Evolutionary conservation across 2,888 invertebrate species (phyloP), one percentile per base, ranked within the genome.

Genomic region (Proisotoma minuta): DNA sequence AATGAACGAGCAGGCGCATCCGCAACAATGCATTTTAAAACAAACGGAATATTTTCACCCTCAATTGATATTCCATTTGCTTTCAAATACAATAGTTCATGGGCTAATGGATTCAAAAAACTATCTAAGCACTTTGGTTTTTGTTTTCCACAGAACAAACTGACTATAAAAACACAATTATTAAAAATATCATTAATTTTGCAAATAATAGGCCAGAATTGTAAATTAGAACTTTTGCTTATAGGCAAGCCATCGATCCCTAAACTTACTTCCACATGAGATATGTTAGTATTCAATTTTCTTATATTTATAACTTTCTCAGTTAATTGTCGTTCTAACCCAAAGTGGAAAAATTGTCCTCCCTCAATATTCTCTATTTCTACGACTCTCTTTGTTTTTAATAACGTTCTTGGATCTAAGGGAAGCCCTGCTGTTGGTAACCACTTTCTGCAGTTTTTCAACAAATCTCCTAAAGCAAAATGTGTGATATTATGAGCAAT

Each of bases 1-100:
- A 64, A 67, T 47, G 60, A 57, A 0, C 63, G 27, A 0, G 67
- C 67, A n/a, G 67, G 67, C 1, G 64, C 62, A 48, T 68, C 67
- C 0, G 62, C 62, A 12, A 65, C 26, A 40, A 68, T 34, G 26
- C 58, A 60, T 12, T 57, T 28, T 2, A 68, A 34, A 26, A 40
- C 39, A 29, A 68, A 5, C 4, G 4, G 15, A 8, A 23, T 22
- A 8, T 8, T 50, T 50, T 50, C n/a, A 24, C 8, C 10, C 4
- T 50, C 8, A 24, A 23, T 8, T 24, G 8, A 5, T 22, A 50
- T 23, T 8, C 50, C 50, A 8, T 50, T 20, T 20, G 22, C 8
- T 50, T 50, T 20, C 23, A 50, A 50, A n/a, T 8, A 22, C 8
- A 4, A 8, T 24, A 23, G 5, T 20, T 50, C 50, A 23, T 23